phyloP scores from a whole-genome alignment of 2,888 invertebrate genomes.

The Drosophila atroscutellata region DNA sequence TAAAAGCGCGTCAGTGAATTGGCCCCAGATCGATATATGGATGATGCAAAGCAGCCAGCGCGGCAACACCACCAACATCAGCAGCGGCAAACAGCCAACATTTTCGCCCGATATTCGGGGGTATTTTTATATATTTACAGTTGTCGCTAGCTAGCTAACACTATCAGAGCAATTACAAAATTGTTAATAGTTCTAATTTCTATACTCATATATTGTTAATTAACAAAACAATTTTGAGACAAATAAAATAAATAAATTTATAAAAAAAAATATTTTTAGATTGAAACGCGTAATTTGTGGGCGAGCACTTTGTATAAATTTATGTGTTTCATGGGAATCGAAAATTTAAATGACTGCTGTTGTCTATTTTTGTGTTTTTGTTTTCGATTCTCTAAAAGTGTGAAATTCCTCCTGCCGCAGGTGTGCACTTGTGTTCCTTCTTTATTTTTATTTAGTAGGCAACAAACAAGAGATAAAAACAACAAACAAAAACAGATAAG shows the following conservation, averaged over 20 bases:
- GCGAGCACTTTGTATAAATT: slow-evolving; percentile 23
- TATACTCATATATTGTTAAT: background rate
- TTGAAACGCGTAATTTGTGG: background rate
- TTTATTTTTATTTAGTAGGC: slow-evolving; percentile 11
- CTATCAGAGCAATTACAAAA: background rate
- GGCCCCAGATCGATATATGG: slow-evolving; percentile 57
- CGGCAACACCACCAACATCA: slow-evolving; percentile 16
- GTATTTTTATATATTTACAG: slow-evolving; percentile 6
- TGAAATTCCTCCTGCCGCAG: slow-evolving; percentile 77
- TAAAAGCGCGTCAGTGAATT: slow-evolving; percentile 55
- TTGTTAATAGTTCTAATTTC: background rate
- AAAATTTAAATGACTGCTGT: slow-evolving; percentile 57
- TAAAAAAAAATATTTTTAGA: background rate
- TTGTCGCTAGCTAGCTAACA: background rate
- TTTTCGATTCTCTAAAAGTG: slow-evolving; percentile 60
- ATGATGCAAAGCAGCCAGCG: slow-evolving; percentile 41
- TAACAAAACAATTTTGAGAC: too few species aligned
- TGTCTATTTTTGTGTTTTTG: slow-evolving; percentile 53
- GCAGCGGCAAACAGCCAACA: slow-evolving; percentile 9
- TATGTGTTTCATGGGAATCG: slow-evolving; percentile 47
- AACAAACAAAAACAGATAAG: slow-evolving; percentile 52
- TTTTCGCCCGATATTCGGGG: background rate
- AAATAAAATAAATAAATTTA: too few species aligned
- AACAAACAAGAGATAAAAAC: slow-evolving; percentile 64
- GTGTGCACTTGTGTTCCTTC: slow-evolving; percentile 59